Evolutionary conservation across 2,888 invertebrate genomes (phyloP), one percentile per base, ranked within the genome.

Genomic region (Dryococelus australis): DNA sequence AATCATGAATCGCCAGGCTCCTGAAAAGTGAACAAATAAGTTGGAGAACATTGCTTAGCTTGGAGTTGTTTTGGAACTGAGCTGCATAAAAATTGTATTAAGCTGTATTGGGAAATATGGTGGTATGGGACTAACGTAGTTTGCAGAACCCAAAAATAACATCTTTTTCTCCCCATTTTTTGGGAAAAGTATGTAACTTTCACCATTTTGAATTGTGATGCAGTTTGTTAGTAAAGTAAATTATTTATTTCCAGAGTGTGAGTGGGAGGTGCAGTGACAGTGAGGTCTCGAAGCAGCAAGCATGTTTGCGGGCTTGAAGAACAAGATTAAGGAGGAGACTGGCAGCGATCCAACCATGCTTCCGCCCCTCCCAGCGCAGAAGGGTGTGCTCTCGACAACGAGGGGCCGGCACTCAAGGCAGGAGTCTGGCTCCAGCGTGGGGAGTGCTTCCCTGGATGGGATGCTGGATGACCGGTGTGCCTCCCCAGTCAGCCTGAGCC

Each of bases 251-350:
- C 8, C 65, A 65, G 65, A 24, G 65, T 20, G 65, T 20, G 16
- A 65, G 65, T 10, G 10, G 20, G n/a, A 65, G 65, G 65, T n/a
- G 65, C 24, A n/a, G 20, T 65, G 47, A 47, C 10, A 47, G 47
- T 47, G 47, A 5, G 16, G 47, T 16, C 47, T 13, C 16, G 12
- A 47, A 47, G 16, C 47, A 65, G 65, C n/a, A 81, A 93, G 92
- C 91, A 98, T 98, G 97, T 98, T 98, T 92, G 96, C 97, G 86
- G 96, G 96, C 91, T 93, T 98, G 89, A 97, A 97, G 93, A 97
- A 97, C 93, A 97, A 97, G 94, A 97, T 97, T 90, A 96, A 96
- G 90, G 97, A 97, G 92, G 97, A 97, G 93, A 97, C 97, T 89
- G 97, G 97, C 86, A 96, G 95, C 92, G 97, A 97, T 92, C 94